These are phyloP conservation scores for Ceriagrion tenellum DNA, from an alignment of 2,888 invertebrate species.

Conservation along the genomic window DNA sequence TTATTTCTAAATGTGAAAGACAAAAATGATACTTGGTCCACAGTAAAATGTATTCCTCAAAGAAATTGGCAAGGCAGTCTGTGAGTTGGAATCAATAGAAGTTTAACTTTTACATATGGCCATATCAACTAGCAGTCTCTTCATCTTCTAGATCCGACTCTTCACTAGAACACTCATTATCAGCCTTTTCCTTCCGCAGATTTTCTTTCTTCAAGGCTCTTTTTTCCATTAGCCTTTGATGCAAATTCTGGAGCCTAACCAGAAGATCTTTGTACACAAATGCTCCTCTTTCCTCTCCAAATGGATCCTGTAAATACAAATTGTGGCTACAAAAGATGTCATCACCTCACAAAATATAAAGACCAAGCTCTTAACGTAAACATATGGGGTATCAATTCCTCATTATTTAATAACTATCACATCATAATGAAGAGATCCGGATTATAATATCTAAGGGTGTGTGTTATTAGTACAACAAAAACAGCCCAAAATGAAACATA, in stretches of 20 bases:
- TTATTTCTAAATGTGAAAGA: constrained; percentile 15
- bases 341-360: not conserved
- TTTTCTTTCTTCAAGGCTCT: not conserved
- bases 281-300: constrained; percentile 74
- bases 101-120: not conserved
- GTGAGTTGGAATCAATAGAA: constrained; percentile 25
- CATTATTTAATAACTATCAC: too few relatives aligned
- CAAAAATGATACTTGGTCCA: constrained; percentile 48
- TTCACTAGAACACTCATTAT: constrained; percentile 48
- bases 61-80: constrained; percentile 40
- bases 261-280: constrained; percentile 74
- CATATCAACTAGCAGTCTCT: constrained; percentile 47
- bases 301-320: constrained; percentile 74
- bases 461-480: too few relatives aligned
- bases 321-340: not conserved
- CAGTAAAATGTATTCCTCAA: constrained; percentile 40
- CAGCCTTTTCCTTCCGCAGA: not conserved
- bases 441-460: too few relatives aligned
- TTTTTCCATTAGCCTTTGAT: constrained; percentile 50
- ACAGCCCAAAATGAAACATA: too few relatives aligned
- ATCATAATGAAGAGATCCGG: too few relatives aligned
- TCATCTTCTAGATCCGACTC: constrained; percentile 45
- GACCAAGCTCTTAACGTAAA: not conserved
- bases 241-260: constrained; percentile 72
- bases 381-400: too few relatives aligned